Percentiles rank a stretch among this genome's conserved stretches.
These are phyloP conservation scores for Branchipolynoe longqiensis DNA, from an alignment of 2,888 invertebrate genomes.

Conservation along the genomic window DNA sequence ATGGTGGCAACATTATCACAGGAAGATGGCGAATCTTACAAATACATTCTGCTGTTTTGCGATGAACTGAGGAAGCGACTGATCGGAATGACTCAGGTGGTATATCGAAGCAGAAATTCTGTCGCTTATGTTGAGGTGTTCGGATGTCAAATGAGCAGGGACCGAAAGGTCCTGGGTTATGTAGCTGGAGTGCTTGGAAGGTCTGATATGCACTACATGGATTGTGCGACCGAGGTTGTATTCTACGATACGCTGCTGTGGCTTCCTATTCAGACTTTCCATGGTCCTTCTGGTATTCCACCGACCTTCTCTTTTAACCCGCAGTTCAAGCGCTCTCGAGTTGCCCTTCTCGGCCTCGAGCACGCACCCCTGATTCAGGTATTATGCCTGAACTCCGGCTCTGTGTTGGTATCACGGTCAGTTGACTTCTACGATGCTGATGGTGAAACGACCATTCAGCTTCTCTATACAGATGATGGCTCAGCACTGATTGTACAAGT, in stretches of 20 bases:
- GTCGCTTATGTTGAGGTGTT: slow-evolving; percentile 13
- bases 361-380: not conserved
- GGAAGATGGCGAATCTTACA: not conserved
- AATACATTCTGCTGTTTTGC: not conserved
- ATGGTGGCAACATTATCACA: not conserved
- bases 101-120: not conserved
- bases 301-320: slow-evolving; percentile 14
- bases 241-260: slow-evolving; percentile 14
- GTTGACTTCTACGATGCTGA: slow-evolving; percentile 5
- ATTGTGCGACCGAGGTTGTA: not conserved
- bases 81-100: slow-evolving; percentile 2
- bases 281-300: slow-evolving; percentile 8
- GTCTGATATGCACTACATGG: not conserved
- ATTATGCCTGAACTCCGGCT: not conserved
- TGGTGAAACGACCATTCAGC: not conserved
- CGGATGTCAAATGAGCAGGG: not conserved
- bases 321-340: not conserved
- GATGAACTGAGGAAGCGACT: not conserved
- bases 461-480: not conserved
- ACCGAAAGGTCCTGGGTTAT: not conserved
- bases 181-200: not conserved
- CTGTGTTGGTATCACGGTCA: not conserved
- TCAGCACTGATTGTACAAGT: not conserved
- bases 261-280: slow-evolving; percentile 13
- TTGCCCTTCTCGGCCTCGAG: not conserved